Evolutionary conservation across 2,888 invertebrate species (phyloP).

Genomic region (Diabrotica balteata): DNA sequence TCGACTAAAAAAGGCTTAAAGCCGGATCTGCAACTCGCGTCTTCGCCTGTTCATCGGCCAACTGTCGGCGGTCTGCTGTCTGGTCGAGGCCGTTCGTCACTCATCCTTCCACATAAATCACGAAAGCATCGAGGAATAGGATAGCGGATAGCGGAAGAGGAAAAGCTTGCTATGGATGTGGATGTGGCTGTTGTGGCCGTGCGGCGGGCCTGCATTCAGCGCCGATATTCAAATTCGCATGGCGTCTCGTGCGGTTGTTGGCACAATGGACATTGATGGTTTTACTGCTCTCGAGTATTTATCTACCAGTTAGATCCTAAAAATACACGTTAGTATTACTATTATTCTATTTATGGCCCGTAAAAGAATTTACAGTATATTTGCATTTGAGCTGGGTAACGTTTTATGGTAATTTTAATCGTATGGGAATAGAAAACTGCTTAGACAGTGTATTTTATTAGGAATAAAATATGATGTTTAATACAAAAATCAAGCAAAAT

Average conservation of each 20-base stretch:
- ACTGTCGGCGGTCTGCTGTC: not conserved
- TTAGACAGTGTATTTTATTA: too few species aligned
- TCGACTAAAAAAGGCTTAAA: too few species aligned
- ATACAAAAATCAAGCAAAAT: too few species aligned
- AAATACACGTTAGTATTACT: not conserved
- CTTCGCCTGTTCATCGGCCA: not conserved
- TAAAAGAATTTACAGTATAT: not conserved
- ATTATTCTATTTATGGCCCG: not conserved
- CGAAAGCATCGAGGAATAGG: constrained; percentile 4
- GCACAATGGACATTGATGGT: constrained; percentile 15
- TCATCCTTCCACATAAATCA: constrained; percentile 5
- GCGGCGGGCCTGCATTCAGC: not conserved
- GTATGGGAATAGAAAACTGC: too few species aligned
- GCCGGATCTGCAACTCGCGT: too few species aligned
- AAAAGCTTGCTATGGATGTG: constrained; percentile 4
- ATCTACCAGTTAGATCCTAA: too few species aligned
- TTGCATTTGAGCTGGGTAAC: too few species aligned
- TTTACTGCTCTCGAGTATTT: not conserved
- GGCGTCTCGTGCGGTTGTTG: constrained; percentile 10
- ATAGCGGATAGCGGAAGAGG: constrained; percentile 2
- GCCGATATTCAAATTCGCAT: constrained; percentile 1
- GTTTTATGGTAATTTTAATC: too few species aligned
- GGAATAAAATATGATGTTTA: too few species aligned
- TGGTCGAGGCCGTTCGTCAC: constrained; percentile 1
- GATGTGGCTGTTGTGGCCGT: constrained; percentile 6